Conservation (phyloP, 2,113 vertebrate genomes). For the Coptodon bakossiorum region DNA sequence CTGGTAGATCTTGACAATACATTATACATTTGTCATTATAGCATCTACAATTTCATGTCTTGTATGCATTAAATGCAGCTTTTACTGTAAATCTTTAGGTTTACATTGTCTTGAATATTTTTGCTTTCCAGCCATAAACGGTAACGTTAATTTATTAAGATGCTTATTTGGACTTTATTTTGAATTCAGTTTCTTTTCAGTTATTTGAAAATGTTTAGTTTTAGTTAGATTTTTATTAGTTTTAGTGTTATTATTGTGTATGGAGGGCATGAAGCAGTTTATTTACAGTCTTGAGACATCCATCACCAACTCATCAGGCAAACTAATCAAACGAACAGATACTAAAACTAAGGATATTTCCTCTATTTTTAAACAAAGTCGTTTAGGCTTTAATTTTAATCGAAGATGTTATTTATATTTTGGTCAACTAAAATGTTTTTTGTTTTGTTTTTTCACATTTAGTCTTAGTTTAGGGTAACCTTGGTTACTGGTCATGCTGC, state of each 20-base stretch:
- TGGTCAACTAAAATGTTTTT: not conserved
- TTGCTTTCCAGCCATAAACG: fast-evolving
- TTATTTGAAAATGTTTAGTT: not conserved
- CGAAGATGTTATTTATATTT: fast-evolving
- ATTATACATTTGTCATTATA: not conserved
- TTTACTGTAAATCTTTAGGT: not conserved
- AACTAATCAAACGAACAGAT: not conserved
- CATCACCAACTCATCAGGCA: not conserved
- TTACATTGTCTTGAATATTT: not conserved
- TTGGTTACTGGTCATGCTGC: fast-evolving
- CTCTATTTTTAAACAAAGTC: not conserved
- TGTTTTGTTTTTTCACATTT: not conserved
- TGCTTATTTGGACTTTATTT: not conserved
- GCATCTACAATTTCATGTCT: not conserved
- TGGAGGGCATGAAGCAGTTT: not conserved
- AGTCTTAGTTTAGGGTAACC: not conserved
- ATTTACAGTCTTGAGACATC: fast-evolving
- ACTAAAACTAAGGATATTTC: fast-evolving
- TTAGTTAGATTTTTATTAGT: not conserved
- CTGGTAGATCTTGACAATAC: not conserved
- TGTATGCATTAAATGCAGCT: not conserved
- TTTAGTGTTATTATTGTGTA: fast-evolving
- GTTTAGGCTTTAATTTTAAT: not conserved
- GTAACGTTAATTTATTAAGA: fast-evolving
- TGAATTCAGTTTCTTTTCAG: not conserved